phyloP scores from a whole-genome alignment of 92 coral and sea anemone species.

The Epizoanthus stellaris region DNA sequence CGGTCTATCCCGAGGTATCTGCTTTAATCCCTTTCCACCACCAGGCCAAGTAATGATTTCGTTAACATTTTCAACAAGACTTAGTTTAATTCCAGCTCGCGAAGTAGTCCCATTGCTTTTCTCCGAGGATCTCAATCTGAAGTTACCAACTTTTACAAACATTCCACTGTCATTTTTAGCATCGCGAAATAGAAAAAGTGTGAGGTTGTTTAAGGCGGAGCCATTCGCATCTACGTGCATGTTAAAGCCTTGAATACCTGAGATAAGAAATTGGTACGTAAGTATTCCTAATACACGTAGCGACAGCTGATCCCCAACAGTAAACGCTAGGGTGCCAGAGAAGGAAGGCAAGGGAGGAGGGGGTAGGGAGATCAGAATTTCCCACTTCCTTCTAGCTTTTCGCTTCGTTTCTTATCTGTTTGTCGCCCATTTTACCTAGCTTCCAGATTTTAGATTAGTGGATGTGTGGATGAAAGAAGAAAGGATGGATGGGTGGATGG shows the following conservation, averaged over 20 bases:
- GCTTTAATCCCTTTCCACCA: slow-evolving; percentile 23
- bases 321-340: no score
- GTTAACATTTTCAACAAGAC: background rate
- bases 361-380: no score
- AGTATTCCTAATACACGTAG: no score
- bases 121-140: background rate
- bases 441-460: no score
- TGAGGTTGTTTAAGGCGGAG: slow-evolving; percentile 27
- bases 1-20: slow-evolving; percentile 77
- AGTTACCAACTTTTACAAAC: slow-evolving; percentile 33
- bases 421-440: no score
- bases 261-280: background rate
- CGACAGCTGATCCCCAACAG: no score
- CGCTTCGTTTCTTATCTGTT: no score
- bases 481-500: no score
- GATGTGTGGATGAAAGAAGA: no score
- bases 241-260: slow-evolving; percentile 43
- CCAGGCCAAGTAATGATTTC: slow-evolving; percentile 15
- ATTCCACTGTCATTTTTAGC: background rate
- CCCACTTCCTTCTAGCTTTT: no score
- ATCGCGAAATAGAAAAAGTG: slow-evolving; percentile 31
- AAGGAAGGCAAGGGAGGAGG: no score
- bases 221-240: slow-evolving; percentile 35
- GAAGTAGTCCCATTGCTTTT: background rate
- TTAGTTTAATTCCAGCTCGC: background rate